These are phyloP conservation scores for Caerostris darwini DNA, from an alignment of 1,140 invertebrate genomes.

Conservation along the genomic window DNA sequence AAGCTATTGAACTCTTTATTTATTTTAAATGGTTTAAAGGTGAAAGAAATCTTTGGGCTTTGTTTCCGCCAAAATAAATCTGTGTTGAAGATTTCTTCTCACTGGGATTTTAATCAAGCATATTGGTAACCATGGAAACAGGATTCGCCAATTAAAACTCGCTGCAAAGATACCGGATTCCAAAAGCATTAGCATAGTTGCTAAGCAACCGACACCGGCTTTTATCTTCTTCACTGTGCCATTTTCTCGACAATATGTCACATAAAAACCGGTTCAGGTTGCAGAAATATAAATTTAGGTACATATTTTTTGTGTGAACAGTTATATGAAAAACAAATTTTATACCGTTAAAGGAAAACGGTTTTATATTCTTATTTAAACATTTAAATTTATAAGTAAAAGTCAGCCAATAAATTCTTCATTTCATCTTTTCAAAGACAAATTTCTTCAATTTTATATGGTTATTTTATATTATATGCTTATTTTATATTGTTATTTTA, in stretches of 20 bases:
- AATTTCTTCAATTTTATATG: no score
- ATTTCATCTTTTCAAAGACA: no score
- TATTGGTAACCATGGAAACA: background rate
- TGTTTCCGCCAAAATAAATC: background rate
- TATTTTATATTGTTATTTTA: no score
- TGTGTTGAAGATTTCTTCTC: background rate
- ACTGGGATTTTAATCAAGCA: background rate
- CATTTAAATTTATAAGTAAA: no score
- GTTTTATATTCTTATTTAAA: no score
- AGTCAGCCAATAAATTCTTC: no score
- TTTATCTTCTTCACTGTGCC: background rate
- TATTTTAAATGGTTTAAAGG: no score
- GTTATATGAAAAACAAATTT: no score
- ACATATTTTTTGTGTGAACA: background rate
- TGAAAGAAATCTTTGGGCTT: background rate
- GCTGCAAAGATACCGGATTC: background rate
- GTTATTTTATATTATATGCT: no score
- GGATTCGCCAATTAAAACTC: constrained; percentile 3
- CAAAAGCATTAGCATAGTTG: background rate
- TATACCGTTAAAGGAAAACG: no score
- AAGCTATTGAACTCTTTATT: no score
- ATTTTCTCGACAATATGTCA: background rate
- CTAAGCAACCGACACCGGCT: background rate
- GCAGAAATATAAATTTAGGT: background rate
- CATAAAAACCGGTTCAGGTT: constrained; percentile 9